A percentile compares a stretch with the other conserved stretches of the same genome.
These are phyloP conservation scores for Adelges cooleyi DNA, from an alignment of 1,140 invertebrate genomes.

Conservation along the genomic window DNA sequence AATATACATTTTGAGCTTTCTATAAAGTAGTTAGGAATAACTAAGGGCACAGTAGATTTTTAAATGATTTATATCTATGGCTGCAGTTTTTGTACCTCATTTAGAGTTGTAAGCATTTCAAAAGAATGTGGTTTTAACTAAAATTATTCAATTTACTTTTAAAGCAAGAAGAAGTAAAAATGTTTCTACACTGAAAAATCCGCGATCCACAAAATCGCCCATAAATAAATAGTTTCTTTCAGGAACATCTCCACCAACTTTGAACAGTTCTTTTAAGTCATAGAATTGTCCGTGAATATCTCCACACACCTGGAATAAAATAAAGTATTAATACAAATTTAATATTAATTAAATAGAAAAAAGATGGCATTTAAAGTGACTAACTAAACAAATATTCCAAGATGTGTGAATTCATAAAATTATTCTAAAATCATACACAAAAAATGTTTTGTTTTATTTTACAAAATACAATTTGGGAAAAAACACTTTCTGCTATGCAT, in stretches of 20 bases:
- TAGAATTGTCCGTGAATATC: constrained; percentile 99
- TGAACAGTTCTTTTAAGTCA: constrained; percentile 96
- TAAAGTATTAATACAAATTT: neutral
- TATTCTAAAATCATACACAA: neutral
- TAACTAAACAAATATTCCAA: neutral
- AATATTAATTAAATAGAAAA: no score
- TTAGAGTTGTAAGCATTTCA: no score
- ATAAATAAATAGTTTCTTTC: constrained; percentile 99
- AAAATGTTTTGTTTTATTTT: no score
- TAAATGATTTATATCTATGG: no score
- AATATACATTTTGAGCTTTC: no score
- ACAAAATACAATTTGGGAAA: no score
- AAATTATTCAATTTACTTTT: constrained; percentile 85
- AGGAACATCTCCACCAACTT: constrained; percentile 96
- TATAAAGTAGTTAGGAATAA: no score
- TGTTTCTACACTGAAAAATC: constrained; percentile 99
- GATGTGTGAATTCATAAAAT: neutral
- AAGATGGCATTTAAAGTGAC: neutral
- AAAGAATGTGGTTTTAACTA: no score
- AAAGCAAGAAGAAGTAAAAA: constrained; percentile 92
- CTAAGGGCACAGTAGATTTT: no score
- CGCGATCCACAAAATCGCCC: constrained; percentile 99
- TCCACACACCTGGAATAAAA: constrained; percentile 76
- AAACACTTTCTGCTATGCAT: no score
- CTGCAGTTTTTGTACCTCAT: no score